Percentiles rank a stretch among this genome's conserved stretches.
These are phyloP conservation scores for Pangasius mekongensis DNA, from an alignment of 2,797 vertebrate genomes.

Conservation along the genomic window DNA sequence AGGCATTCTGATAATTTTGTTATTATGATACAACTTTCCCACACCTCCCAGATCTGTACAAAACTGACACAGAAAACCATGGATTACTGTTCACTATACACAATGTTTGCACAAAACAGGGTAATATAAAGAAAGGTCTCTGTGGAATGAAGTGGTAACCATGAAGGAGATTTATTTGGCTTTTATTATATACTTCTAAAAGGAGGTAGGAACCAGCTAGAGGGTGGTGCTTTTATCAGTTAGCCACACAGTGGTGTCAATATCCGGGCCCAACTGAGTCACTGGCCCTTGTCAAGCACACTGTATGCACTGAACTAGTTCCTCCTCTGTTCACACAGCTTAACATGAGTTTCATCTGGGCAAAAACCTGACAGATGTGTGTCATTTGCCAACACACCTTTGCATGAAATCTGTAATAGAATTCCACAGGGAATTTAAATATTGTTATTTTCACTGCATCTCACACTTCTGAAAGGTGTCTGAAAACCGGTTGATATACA, in stretches of 20 bases:
- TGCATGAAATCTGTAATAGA: background rate
- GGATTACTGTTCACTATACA: background rate
- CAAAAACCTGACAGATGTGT: background rate
- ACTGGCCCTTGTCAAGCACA: background rate
- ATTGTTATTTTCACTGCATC: background rate
- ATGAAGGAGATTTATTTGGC: background rate
- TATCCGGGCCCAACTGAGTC: background rate
- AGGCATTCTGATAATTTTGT: background rate
- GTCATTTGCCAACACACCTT: background rate
- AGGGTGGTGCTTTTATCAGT: background rate
- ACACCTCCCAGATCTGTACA: background rate
- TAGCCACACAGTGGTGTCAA: background rate
- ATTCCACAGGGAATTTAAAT: background rate
- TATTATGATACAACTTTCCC: background rate
- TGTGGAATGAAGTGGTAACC: background rate
- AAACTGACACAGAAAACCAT: background rate
- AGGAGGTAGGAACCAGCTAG: background rate
- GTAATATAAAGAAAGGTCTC: background rate
- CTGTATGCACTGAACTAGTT: background rate
- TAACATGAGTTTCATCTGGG: background rate
- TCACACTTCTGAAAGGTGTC: background rate
- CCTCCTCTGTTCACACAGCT: background rate
- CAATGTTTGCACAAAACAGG: background rate
- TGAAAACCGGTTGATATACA: background rate
- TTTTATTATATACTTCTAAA: background rate